phyloP scores from a whole-genome alignment of 2,888 invertebrate genomes.

The Trachelus tabidus region DNA sequence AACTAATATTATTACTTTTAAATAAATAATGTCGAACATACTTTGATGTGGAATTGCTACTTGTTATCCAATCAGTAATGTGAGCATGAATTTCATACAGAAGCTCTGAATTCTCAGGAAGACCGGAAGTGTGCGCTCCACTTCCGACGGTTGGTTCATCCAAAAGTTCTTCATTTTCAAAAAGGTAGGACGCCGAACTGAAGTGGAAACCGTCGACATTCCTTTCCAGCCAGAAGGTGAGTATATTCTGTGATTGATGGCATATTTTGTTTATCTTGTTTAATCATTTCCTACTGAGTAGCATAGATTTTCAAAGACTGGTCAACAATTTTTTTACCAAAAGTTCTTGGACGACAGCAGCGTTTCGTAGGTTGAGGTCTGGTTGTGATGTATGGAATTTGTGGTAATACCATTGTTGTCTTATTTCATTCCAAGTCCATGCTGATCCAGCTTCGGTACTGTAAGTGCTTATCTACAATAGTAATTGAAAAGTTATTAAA shows the following conservation, averaged over 20 bases:
- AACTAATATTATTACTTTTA: not conserved
- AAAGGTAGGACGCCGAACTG: slow-evolving; percentile 40
- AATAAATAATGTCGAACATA: slow-evolving; percentile 21
- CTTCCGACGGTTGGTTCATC: slow-evolving; percentile 25
- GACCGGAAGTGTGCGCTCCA: slow-evolving; percentile 22
- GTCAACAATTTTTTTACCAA: slow-evolving; percentile 65
- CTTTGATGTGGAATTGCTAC: slow-evolving; percentile 42
- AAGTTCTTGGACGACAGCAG: slow-evolving; percentile 75
- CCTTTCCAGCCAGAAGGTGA: slow-evolving; percentile 49
- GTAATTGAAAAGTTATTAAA: slow-evolving; percentile 45
- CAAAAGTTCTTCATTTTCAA: slow-evolving; percentile 34
- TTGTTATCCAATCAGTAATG: slow-evolving; percentile 43
- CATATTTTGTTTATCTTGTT: not conserved
- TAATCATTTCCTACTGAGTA: not conserved
- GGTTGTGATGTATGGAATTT: slow-evolving; percentile 81
- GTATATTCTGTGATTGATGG: slow-evolving; percentile 33
- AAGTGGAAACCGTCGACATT: slow-evolving; percentile 53
- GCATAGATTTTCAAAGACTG: not conserved
- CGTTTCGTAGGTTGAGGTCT: slow-evolving; percentile 83
- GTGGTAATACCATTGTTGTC: slow-evolving; percentile 83
- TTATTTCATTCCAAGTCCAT: slow-evolving; percentile 76
- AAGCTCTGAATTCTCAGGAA: slow-evolving; percentile 36
- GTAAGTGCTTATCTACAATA: slow-evolving; percentile 72
- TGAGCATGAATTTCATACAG: slow-evolving; percentile 40
- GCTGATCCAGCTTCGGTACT: slow-evolving; percentile 71